Evolutionary conservation across 1,140 invertebrate species (phyloP), one percentile per base, ranked within the genome.

Genomic region (Physella acuta): DNA sequence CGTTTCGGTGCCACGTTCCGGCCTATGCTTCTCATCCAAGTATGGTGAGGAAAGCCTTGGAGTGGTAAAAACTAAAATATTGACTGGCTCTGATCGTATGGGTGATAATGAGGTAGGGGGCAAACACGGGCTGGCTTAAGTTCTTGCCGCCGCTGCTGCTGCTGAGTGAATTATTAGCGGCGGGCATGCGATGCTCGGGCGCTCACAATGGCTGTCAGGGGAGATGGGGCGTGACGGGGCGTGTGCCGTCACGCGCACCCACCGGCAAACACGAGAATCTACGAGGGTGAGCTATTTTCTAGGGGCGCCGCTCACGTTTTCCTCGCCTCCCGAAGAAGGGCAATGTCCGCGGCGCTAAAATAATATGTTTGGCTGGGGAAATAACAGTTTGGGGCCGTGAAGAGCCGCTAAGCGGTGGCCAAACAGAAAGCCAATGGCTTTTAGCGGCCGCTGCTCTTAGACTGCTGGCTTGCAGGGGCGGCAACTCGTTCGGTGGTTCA

Each of bases 291-390:
- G 26, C 62, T 33, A 31, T 52, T 31, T 52, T 51, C 14, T 4
- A 28, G 3, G 1, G 37, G 3, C 37, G 62, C 2, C 44, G 62
- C 62, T 64, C 62, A 30, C 14, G 24, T 33, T 51, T 49, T 20
- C 30, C 39, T 17, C 1, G 37, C 17, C 3, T 26, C 31, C 0
- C 30, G 52, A 44, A 51, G 17, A 1, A 30, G 8, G 1, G 44
- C 11, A 14, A 31, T 64, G 62, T 31, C 49, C 62, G 33, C 3
- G 2, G 39, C 33, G 39, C 39, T 64, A 52, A 52, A 64, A 64
- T 64, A 64, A 64, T 44, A 64, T 51, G 62, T 62, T 62, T 62
- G 36, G 60, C 28, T 5, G 26, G 44, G 44, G 30, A 62, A 44
- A 44, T 62, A 62, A 62, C 60, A 44, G 3, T 37, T 62, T 44